These are phyloP conservation scores for Rhinichthys klamathensis DNA, from an alignment of 2,113 vertebrate genomes.

Conservation along the genomic window DNA sequence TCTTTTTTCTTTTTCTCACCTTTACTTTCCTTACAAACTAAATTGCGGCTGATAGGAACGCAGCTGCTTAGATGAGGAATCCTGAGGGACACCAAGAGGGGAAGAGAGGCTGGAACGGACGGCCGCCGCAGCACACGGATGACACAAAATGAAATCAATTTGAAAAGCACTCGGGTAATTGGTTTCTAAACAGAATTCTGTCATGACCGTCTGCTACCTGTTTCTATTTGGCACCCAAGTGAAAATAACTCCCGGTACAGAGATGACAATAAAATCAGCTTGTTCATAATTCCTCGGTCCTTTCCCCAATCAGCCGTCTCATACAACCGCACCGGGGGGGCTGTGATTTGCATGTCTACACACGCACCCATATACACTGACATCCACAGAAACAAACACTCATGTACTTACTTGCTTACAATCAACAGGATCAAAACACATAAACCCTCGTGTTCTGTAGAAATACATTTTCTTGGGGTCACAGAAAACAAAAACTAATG, in stretches of 20 bases:
- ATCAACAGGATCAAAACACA: background rate
- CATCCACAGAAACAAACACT: constrained; percentile 2
- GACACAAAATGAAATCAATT: constrained; percentile 74
- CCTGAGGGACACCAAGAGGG: constrained; percentile 24
- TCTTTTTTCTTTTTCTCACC: constrained; percentile 15
- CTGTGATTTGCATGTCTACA: constrained; percentile 50
- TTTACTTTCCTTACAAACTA: constrained; percentile 53
- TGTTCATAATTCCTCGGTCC: constrained; percentile 62
- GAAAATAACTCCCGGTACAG: constrained; percentile 60
- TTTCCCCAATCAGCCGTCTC: constrained; percentile 55
- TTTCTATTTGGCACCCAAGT: constrained; percentile 61
- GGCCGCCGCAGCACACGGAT: constrained; percentile 45
- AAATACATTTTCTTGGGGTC: background rate
- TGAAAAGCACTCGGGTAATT: constrained; percentile 71
- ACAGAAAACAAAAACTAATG: background rate
- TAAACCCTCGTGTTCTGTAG: background rate
- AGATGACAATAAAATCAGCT: constrained; percentile 64
- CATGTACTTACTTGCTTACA: background rate
- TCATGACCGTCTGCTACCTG: constrained; percentile 66
- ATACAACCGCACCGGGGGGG: constrained; percentile 25
- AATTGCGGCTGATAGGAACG: constrained; percentile 52
- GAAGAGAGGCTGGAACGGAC: constrained; percentile 36
- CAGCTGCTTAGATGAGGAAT: constrained; percentile 32
- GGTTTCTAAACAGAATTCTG: constrained; percentile 73
- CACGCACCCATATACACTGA: constrained; percentile 32